These are phyloP conservation scores for Anolis sagrei DNA, from an alignment of 2,113 vertebrate species.

Conservation along the genomic window DNA sequence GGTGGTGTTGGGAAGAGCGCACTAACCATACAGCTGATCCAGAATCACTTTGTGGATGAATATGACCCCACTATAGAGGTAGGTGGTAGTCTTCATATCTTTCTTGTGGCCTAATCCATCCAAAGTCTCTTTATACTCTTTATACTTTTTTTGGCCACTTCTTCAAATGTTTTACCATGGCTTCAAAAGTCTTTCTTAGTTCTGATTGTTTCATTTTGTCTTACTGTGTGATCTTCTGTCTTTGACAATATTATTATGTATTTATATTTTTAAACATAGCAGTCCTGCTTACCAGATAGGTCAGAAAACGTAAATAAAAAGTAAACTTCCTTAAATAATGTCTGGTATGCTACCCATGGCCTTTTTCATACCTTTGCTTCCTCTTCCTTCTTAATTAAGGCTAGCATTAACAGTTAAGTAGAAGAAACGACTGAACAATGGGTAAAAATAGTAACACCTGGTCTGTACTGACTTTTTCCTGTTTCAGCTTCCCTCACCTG, in stretches of 20 bases:
- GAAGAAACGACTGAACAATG: too few species aligned
- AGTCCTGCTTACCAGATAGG: too few species aligned
- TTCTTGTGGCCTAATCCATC: background rate
- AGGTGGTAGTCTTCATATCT: background rate
- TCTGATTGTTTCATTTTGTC: background rate
- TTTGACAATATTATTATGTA: too few species aligned
- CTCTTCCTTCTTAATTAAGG: background rate
- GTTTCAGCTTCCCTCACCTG: background rate
- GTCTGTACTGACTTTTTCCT: background rate
- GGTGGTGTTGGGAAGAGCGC: constrained; percentile 89
- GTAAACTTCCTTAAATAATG: too few species aligned
- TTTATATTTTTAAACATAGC: too few species aligned
- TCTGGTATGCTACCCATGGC: background rate
- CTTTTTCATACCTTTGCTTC: background rate
- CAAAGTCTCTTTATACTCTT: background rate
- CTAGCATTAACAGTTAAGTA: background rate
- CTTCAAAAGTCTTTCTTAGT: background rate
- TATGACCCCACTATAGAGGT: constrained; percentile 63
- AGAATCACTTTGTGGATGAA: constrained; percentile 86
- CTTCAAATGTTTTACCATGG: background rate
- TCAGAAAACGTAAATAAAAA: too few species aligned
- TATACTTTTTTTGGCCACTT: background rate
- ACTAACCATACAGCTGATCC: constrained; percentile 86
- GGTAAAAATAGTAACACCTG: background rate
- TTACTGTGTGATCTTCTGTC: background rate